Base-by-base conservation (phyloP, 2,888 invertebrate genomes). In the Aleiodes alternator region DNA sequence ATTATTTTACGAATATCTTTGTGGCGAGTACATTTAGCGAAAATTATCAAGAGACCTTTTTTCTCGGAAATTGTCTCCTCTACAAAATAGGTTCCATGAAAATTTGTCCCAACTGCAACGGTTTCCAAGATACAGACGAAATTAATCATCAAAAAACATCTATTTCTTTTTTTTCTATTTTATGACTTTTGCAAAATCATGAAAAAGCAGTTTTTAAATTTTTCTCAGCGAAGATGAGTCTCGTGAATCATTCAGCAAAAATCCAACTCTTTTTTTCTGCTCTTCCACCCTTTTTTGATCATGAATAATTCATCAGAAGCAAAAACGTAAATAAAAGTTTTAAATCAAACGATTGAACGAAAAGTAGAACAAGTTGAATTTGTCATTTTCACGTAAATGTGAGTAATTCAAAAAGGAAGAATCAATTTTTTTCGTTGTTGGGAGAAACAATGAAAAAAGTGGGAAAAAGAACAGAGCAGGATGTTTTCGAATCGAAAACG, bases 351-450 rank as follows among this genome's bases (percentile, higher is more conserved):
- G 61, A 16, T 43, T 16, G 23, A 29, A 57, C 34, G 29, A 31
- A 56, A 57, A 48, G 56, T 70, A 43, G 14, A 38, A 55, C 70
- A 56, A 70, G 57, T n/a, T 51, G 51, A 70, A 57, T 43, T 70
- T 3, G 43, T 43, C 66, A 57, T 57, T 70, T 70, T 70, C 16
- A 70, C 70, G 55, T 11, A 70, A 56, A 9, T 56, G 43, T 70
- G 56, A 71, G n/a, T 70, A 70, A 48, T 50, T 56, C 23, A 23
- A 23, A 8, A 50, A 50, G 23, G 16, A 66, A 23, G 12, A 50
- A 43, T 16, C 11, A 29, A 23, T 12, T 48, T 29, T 34, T 3
- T 29, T 59, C n/a, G n/a, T 16, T 23, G 23, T 23, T 23, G 23
- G 11, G 12, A 6, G 16, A 12, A 23, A n/a, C 48, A 29, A 51